Evolutionary conservation across 2,888 invertebrate species (phyloP).

Genomic region (Ellobium chinense): DNA sequence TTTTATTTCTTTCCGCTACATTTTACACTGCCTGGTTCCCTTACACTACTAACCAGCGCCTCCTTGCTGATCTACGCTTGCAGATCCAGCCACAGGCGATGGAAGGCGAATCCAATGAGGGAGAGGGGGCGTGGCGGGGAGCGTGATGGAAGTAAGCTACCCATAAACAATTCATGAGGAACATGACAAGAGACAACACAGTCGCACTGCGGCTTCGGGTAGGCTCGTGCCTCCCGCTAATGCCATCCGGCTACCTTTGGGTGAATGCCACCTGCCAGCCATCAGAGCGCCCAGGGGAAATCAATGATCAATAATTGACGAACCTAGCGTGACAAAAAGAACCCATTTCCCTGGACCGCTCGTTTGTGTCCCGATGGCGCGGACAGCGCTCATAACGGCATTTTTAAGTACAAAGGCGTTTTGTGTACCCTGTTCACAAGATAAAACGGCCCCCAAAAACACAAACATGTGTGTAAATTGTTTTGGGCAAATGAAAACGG

Average conservation of each 20-base stretch:
- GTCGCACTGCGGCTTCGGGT: neutral
- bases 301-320: conserved; percentile 52
- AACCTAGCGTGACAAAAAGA: conserved; percentile 50
- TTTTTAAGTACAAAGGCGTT: neutral
- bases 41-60: neutral
- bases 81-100: too few species aligned
- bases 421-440: neutral
- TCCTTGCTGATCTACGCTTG: neutral
- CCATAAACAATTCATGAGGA: conserved; percentile 36
- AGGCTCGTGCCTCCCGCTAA: conserved; percentile 20
- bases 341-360: conserved; percentile 37
- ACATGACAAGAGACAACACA: conserved; percentile 31
- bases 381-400: neutral
- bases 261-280: conserved; percentile 42
- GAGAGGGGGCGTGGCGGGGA: neutral
- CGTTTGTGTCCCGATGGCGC: conserved; percentile 17
- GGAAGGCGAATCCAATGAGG: neutral
- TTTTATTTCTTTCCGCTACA: neutral
- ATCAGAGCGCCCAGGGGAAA: conserved; percentile 44
- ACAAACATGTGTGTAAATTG: neutral
- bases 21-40: neutral
- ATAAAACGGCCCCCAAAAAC: neutral
- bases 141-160: conserved; percentile 14
- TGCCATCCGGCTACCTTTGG: conserved; percentile 20
- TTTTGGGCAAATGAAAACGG: neutral